Percentiles rank a stretch among this genome's conserved stretches.
Conservation (phyloP, 2,888 invertebrate species). For the Gymnocheta viridis region DNA sequence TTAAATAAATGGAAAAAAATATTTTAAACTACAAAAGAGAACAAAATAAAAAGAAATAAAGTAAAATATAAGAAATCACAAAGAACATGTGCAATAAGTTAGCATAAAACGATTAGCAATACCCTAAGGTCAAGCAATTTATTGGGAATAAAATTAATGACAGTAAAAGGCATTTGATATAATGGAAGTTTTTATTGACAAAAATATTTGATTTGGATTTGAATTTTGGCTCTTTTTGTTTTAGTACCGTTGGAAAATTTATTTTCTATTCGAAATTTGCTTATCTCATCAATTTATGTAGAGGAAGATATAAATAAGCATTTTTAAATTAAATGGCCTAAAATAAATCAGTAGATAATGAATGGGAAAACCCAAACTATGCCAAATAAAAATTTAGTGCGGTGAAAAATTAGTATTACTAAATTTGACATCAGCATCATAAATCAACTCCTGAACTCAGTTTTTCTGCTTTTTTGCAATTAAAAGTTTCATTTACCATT, state of each 20-base stretch:
- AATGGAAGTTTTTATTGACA: not conserved
- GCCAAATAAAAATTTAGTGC: too few relatives aligned
- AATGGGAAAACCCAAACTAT: too few relatives aligned
- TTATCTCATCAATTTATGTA: not conserved
- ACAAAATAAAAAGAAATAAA: too few relatives aligned
- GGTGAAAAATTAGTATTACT: too few relatives aligned
- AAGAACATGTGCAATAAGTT: not conserved
- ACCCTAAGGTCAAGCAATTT: not conserved
- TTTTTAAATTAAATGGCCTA: too few relatives aligned
- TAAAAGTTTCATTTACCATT: too few relatives aligned
- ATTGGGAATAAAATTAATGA: not conserved
- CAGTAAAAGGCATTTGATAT: not conserved
- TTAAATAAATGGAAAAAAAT: not conserved
- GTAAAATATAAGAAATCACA: not conserved
- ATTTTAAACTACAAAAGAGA: too few relatives aligned
- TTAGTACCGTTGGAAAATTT: not conserved
- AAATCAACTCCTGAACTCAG: too few relatives aligned
- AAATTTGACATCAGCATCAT: too few relatives aligned
- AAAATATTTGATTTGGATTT: not conserved
- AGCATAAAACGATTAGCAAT: not conserved
- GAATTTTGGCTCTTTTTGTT: too few relatives aligned
- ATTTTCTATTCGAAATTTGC: not conserved
- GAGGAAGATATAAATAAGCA: not conserved
- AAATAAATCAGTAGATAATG: too few relatives aligned
- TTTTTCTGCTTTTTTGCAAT: too few relatives aligned